phyloP scores from a whole-genome alignment of 2,113 vertebrate species.

The Nematolebias whitei region DNA sequence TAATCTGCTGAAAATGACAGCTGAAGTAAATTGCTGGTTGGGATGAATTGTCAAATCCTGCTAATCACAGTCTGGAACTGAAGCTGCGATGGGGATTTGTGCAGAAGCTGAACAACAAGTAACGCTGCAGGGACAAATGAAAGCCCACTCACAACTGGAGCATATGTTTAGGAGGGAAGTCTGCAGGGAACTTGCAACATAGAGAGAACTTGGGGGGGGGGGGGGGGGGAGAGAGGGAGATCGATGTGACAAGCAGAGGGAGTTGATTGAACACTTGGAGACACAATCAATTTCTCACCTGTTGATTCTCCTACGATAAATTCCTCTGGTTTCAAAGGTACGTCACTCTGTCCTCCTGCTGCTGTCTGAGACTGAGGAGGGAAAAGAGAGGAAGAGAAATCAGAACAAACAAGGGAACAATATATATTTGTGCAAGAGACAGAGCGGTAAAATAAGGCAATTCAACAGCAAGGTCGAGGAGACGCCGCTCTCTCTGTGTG shows the following conservation, averaged over 20 bases:
- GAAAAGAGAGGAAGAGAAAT: background rate
- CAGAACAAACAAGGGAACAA: constrained; percentile 14
- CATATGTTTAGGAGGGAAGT: constrained; percentile 48
- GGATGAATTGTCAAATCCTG: constrained; percentile 46
- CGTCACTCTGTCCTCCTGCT: constrained; percentile 79
- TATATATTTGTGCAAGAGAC: constrained; percentile 35
- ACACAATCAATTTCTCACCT: constrained; percentile 80
- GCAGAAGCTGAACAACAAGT: constrained; percentile 50
- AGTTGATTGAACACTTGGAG: constrained; percentile 47
- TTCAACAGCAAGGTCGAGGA: constrained; percentile 61
- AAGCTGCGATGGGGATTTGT: constrained; percentile 38
- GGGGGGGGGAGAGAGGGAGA: constrained; percentile 15
- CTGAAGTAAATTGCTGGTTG: constrained; percentile 38
- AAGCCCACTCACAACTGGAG: constrained; percentile 59
- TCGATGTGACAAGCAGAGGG: constrained; percentile 44
- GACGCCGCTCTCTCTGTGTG: constrained; percentile 24
- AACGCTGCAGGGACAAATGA: constrained; percentile 53
- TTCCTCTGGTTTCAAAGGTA: constrained; percentile 88
- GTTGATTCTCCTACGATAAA: constrained; percentile 85
- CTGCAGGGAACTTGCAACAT: constrained; percentile 44
- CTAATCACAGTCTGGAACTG: constrained; percentile 57
- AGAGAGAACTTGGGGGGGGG: background rate
- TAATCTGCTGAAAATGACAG: constrained; percentile 48
- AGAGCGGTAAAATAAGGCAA: constrained; percentile 31
- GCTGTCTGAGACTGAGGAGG: constrained; percentile 87